Conservation (phyloP, 2,797 vertebrate species). For the Zalophus californianus region DNA sequence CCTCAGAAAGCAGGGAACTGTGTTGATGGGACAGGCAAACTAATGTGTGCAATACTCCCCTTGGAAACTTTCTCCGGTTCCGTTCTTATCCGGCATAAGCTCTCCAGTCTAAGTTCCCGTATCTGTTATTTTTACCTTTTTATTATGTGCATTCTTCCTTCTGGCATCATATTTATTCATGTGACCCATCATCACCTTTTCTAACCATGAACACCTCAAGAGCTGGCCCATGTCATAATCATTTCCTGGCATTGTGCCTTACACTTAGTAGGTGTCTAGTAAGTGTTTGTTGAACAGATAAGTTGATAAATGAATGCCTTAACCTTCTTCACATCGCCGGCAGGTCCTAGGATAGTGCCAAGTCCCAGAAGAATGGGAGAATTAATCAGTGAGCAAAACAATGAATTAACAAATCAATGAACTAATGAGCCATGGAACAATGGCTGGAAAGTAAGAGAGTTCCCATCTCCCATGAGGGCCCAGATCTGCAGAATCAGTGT, state of each 20-base stretch:
- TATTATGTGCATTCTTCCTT: not conserved
- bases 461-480: not conserved
- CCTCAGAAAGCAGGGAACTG: not conserved
- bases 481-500: not conserved
- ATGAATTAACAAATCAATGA: conserved; percentile 34
- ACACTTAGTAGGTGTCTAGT: not conserved
- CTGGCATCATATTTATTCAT: not conserved
- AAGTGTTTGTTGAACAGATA: not conserved
- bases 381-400: conserved; percentile 29
- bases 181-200: not conserved
- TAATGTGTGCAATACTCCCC: not conserved
- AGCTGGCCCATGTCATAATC: not conserved
- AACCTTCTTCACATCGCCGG: not conserved
- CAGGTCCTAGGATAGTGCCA: not conserved
- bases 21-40: not conserved
- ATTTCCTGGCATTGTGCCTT: not conserved
- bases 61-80: not conserved
- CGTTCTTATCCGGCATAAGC: not conserved
- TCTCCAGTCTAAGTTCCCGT: not conserved
- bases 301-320: not conserved
- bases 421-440: not conserved
- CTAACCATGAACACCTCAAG: not conserved
- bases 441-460: not conserved
- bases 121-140: not conserved
- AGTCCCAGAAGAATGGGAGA: not conserved